Evolutionary conservation across 2,888 invertebrate genomes (phyloP).

Genomic region (Melipona bicolor): DNA sequence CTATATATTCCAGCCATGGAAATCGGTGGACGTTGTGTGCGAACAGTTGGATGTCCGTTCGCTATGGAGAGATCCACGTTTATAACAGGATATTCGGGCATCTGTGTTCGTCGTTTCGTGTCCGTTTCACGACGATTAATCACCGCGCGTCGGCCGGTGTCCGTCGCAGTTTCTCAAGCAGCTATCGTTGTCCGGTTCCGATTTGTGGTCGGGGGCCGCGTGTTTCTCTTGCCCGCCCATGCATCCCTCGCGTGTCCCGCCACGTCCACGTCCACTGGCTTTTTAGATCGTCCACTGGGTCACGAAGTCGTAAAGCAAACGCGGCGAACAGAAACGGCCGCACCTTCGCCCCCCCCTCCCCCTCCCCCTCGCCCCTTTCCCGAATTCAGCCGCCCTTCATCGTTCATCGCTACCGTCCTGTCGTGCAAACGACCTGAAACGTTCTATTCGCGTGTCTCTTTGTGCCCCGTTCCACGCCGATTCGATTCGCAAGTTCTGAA

Average conservation of each 20-base stretch:
- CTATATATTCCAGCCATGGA: slow-evolving; percentile 1
- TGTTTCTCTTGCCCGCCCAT: slow-evolving; percentile 45
- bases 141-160: slow-evolving; percentile 41
- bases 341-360: neutral
- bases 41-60: slow-evolving; percentile 2
- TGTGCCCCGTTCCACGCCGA: neutral
- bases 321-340: neutral
- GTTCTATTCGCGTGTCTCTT: slow-evolving; percentile 4
- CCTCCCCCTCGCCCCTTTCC: neutral
- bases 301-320: slow-evolving; percentile 36
- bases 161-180: slow-evolving; percentile 59
- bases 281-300: slow-evolving; percentile 33
- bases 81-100: slow-evolving; percentile 13
- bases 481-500: neutral
- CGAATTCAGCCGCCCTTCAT: slow-evolving; percentile 15
- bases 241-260: slow-evolving; percentile 45
- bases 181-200: slow-evolving; percentile 58
- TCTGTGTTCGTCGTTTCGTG: slow-evolving; percentile 44
- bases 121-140: slow-evolving; percentile 54
- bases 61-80: slow-evolving; percentile 28
- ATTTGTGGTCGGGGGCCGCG: slow-evolving; percentile 48
- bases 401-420: slow-evolving; percentile 24
- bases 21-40: neutral
- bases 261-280: neutral
- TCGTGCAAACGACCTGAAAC: slow-evolving; percentile 8